A percentile compares a stretch with the other conserved stretches of the same genome.
These are phyloP conservation scores for Pterobdella sp. DNA, from an alignment of 2,888 invertebrate genomes.

Conservation along the genomic window DNA sequence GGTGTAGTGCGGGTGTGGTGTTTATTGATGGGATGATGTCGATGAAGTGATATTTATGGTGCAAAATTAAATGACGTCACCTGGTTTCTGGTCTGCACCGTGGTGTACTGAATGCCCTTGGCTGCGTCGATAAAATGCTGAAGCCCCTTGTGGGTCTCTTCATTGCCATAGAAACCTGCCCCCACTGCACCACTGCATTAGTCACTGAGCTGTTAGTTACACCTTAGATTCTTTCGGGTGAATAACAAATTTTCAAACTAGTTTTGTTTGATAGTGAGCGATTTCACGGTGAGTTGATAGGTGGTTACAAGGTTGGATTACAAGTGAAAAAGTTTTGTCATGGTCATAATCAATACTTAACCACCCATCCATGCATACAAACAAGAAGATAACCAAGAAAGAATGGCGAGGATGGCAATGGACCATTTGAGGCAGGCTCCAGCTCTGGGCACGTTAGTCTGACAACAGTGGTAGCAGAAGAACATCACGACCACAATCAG, in stretches of 20 bases:
- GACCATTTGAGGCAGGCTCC: conserved; percentile 67
- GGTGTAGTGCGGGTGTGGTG: no score
- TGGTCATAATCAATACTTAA: conserved; percentile 5
- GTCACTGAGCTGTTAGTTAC: neutral
- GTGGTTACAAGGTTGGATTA: neutral
- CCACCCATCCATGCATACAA: no score
- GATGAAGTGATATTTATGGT: no score
- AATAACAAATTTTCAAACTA: no score
- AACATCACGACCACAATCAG: conserved; percentile 79
- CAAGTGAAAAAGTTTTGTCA: neutral
- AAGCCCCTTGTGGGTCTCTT: conserved; percentile 83
- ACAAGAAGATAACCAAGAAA: conserved; percentile 77
- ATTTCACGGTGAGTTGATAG: neutral
- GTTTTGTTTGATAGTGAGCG: neutral
- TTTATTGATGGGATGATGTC: no score
- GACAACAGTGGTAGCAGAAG: conserved; percentile 88
- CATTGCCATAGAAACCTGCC: conserved; percentile 83
- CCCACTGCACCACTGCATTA: conserved; percentile 67
- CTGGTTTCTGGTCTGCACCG: conserved; percentile 33
- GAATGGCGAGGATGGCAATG: conserved; percentile 61
- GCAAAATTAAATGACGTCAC: no score
- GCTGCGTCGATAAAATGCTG: conserved; percentile 68
- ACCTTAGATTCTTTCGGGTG: no score
- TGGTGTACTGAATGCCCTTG: conserved; percentile 47
- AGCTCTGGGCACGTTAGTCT: conserved; percentile 64